Evolutionary conservation across 2,113 vertebrate species (phyloP), one percentile per base, ranked within the genome.

Genomic region (Meriones unguiculatus): DNA sequence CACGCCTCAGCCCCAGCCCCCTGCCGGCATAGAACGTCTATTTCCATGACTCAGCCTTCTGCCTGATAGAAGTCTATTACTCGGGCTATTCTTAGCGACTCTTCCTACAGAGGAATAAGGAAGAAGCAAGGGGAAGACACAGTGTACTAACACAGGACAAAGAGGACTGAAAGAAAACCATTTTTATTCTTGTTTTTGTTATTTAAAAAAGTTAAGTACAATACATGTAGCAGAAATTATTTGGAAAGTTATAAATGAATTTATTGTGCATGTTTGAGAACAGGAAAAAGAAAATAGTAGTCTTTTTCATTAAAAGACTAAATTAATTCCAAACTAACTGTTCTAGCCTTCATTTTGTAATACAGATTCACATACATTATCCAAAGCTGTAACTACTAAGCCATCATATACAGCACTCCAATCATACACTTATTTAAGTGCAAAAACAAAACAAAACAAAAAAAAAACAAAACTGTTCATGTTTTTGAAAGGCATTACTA

Each of bases 1-100:
- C n/a, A 77, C 96, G 96, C 97, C 22, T 95, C 90, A 96, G 96
- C 97, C 22, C 93, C 90, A 96, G 95, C 96, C 90, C 32, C 72
- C 28, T 97, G 81, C 87, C 85, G 54, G n/a, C 38, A 25, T 46
- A 32, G 65, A 87, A 88, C 59, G 90, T 86, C 88, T 90, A 95
- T 59, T 41, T 22, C n/a, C n/a, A 77, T 97, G 96, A 97, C 22
- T 95, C 90, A 96, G 95, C 96, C 90, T 28, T 76, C 28, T 97
- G 81, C 89, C 85, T 62, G n/a, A 25, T 46, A 30, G 65, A 90
- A 90, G 46, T 35, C 65, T 32, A 35, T 70, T 35, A 35, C 32
- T 2, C 30, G 4, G 84, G 88, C 91, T 98, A 97, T 90, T 95
- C 95, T 95, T 95, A 81, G 97, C 90, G 54, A 22, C 25, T 65